Evolutionary conservation across 2,888 invertebrate genomes (phyloP).

Genomic region (Andrena trimmerana): DNA sequence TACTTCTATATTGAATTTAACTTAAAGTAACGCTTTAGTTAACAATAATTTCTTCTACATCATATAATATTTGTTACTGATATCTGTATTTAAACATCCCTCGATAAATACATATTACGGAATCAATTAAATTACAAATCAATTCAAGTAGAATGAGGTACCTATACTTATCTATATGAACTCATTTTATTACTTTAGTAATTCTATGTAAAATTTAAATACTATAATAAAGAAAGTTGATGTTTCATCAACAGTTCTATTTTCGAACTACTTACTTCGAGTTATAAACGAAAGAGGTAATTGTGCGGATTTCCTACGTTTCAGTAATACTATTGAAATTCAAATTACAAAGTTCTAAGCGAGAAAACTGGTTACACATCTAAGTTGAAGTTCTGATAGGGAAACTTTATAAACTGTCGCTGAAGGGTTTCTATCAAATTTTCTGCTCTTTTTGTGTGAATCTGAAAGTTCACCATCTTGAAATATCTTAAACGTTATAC

Average conservation of each 20-base stretch:
- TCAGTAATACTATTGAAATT: not conserved
- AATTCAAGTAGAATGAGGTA: not conserved
- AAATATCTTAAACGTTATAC: not conserved
- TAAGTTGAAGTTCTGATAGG: not conserved
- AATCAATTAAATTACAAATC: no score
- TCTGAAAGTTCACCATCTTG: conserved; percentile 5
- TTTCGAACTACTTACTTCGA: not conserved
- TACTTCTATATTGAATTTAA: no score
- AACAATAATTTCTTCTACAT: no score
- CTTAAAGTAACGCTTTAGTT: no score
- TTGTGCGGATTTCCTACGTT: not conserved
- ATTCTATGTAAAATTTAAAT: not conserved
- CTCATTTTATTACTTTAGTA: not conserved
- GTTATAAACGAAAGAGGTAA: not conserved
- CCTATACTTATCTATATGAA: no score
- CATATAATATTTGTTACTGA: no score
- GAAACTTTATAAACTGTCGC: not conserved
- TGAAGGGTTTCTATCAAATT: not conserved
- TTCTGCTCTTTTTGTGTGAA: not conserved
- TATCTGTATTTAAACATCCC: no score
- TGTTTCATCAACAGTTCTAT: not conserved
- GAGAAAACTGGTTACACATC: conserved; percentile 5
- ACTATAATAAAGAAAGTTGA: not conserved
- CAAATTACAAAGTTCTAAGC: conserved; percentile 3
- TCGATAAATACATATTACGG: no score